Percentiles rank a stretch among this genome's conserved stretches.
phyloP scores from a whole-genome alignment of 1,140 invertebrate species.

The Helicoverpa zea region DNA sequence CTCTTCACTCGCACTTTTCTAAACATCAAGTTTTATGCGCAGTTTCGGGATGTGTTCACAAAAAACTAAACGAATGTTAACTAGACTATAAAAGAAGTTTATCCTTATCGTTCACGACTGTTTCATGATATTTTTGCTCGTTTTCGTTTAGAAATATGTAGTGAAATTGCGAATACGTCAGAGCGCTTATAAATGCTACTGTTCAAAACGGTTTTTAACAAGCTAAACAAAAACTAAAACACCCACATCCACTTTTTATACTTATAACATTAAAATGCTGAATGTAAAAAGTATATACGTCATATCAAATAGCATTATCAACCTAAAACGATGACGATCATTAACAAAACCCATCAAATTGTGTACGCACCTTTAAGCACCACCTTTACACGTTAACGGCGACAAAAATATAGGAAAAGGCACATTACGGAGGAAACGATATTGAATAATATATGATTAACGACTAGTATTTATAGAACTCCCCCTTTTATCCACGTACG shows the following conservation, averaged over 20 bases:
- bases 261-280: too few relatives aligned
- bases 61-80: constrained; percentile 43
- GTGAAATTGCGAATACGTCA: too few relatives aligned
- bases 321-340: neutral
- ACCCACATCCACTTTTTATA: too few relatives aligned
- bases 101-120: neutral
- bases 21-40: constrained; percentile 43
- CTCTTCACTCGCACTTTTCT: constrained; percentile 43
- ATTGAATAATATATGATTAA: constrained; percentile 50
- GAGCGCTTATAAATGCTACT: too few relatives aligned
- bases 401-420: constrained; percentile 38
- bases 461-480: constrained; percentile 24
- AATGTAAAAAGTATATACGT: too few relatives aligned
- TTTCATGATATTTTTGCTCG: neutral
- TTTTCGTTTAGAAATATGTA: too few relatives aligned
- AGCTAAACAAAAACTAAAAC: too few relatives aligned
- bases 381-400: constrained; percentile 20
- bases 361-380: constrained; percentile 14
- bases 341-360: neutral
- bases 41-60: constrained; percentile 31
- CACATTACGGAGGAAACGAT: constrained; percentile 32
- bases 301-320: too few relatives aligned
- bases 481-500: neutral
- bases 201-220: too few relatives aligned
- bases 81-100: constrained; percentile 16